Base-by-base conservation (phyloP, 2,797 vertebrate species). In the Girardinus metallicus region DNA sequence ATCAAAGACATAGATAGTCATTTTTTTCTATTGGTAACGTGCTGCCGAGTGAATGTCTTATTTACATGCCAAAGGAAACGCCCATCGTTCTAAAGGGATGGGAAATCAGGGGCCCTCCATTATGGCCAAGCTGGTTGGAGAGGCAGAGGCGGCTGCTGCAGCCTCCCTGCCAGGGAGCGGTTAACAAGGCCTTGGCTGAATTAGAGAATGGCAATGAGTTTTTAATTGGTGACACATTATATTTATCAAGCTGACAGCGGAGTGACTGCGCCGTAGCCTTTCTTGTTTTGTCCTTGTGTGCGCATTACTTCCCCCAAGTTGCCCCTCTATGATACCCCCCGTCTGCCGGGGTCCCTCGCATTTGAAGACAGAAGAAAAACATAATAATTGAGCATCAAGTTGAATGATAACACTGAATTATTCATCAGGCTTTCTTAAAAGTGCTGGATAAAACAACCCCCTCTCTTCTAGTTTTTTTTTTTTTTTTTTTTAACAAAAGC, bases 201-300 rank as follows among this genome's bases (percentile, higher is more conserved):
- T 96, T 95, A 86, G 95, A 96, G 96, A 97, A 97, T 95, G 95
- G 96, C 96, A 96, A 98, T 95, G 97, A 97, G 97, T 95, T 97
- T 98, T 98, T 98, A 98, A 98, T 98, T 98, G 97, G 96, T 96
- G 96, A 97, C 97, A 97, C 96, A 96, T 98, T 98, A 97, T 97
- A 97, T 98, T 98, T 97, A 97, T 98, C 97, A 96, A 96, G 92
- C 95, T 97, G 97, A 97, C 97, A 96, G 97, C 93, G 8, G 92
- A 96, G 95, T 95, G 91, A 94, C 95, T 94, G 95, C 91, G 77
- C 92, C 13, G 92, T 93, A 91, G 93, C 94, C 96, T 95, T 94
- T 96, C 95, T 96, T 96, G 95, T 97, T 96, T 96, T 96, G 96
- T 96, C 95, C 96, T 96, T 96, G 95, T 88, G 95, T 91, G 87